A percentile compares a stretch with the other conserved stretches of the same genome.
Conservation (phyloP, 2,888 invertebrate genomes). For the Cataglyphis altisquamis region DNA sequence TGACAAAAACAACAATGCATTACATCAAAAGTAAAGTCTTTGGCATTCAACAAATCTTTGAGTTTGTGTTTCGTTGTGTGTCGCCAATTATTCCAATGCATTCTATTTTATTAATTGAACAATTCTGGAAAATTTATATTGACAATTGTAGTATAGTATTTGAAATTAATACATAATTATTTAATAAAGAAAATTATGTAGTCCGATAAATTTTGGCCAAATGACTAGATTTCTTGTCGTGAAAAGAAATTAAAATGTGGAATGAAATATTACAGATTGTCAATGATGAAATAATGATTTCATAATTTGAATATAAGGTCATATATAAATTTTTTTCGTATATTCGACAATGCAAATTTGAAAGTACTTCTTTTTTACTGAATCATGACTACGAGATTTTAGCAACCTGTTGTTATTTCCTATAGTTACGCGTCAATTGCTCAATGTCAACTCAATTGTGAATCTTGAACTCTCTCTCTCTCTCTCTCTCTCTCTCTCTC, state of each 20-base stretch:
- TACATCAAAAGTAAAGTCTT: neutral
- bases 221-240: neutral
- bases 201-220: neutral
- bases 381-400: neutral
- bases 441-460: neutral
- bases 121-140: neutral
- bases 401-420: conserved; percentile 4
- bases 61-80: neutral
- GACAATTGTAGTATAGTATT: neutral
- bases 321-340: neutral
- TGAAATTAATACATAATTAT: neutral
- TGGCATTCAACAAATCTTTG: neutral
- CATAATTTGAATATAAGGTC: neutral
- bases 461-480: neutral
- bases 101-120: neutral
- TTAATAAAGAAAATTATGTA: neutral
- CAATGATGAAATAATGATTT: neutral
- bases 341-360: neutral
- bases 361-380: neutral
- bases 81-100: neutral
- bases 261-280: neutral
- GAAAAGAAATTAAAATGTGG: conserved; percentile 10
- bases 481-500: too few relatives aligned
- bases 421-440: conserved; percentile 3
- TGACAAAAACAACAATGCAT: neutral